Conservation (phyloP, 1,140 invertebrate species). For the Ips nitidus region DNA sequence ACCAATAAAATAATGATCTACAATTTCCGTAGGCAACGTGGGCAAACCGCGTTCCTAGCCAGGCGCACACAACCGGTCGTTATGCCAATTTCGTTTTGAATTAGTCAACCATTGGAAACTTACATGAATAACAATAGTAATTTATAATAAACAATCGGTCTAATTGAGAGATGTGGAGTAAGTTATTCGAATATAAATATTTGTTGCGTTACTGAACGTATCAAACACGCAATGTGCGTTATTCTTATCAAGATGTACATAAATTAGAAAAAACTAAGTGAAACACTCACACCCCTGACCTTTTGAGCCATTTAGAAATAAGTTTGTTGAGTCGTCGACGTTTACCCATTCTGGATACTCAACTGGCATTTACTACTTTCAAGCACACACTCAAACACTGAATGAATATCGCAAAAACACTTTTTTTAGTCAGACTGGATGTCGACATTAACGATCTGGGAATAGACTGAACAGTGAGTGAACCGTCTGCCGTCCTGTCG, state of each 20-base stretch:
- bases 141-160: neutral
- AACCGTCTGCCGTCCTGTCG: neutral
- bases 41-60: constrained; percentile 6
- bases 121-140: constrained; percentile 1
- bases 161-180: constrained; percentile 9
- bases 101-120: constrained; percentile 9
- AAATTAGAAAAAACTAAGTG: too few species aligned
- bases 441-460: neutral
- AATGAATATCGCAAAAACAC: too few species aligned
- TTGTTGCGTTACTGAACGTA: too few species aligned
- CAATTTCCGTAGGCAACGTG: constrained; percentile 6
- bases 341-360: constrained; percentile 36
- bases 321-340: constrained; percentile 39
- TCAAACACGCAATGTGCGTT: too few species aligned
- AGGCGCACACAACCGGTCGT: neutral
- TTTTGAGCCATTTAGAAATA: constrained; percentile 45
- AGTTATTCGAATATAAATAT: too few species aligned
- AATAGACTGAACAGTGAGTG: constrained; percentile 4
- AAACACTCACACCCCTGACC: constrained; percentile 23
- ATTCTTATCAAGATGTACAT: too few species aligned
- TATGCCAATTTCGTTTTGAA: constrained; percentile 14
- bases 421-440: neutral
- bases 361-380: neutral
- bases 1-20: constrained; percentile 1
- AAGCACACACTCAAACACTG: too few species aligned